A percentile compares a stretch with the other conserved stretches of the same genome.
Conservation (phyloP, 23 tunicate genomes). For the Pegea sp. region DNA sequence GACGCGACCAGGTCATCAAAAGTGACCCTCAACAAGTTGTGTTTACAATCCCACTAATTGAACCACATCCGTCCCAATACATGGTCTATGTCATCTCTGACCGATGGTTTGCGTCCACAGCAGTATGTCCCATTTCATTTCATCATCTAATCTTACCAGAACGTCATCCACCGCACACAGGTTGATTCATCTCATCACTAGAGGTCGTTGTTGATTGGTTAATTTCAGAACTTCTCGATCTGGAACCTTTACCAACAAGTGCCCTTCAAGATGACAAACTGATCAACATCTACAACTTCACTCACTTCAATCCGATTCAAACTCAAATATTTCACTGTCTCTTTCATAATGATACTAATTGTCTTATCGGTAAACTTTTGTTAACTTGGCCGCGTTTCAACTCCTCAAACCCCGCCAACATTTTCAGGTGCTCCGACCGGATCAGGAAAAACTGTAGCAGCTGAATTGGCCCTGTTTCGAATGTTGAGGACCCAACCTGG, state of each 20-base stretch:
- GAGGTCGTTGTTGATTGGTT: not conserved
- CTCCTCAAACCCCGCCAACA: not conserved
- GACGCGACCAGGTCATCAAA: constrained; percentile 40
- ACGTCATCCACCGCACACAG: constrained; percentile 95
- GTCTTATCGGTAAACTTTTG: constrained; percentile 36
- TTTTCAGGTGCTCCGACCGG: constrained; percentile 86
- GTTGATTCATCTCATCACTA: constrained; percentile 6
- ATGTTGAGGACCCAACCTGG: constrained; percentile 82
- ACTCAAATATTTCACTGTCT: constrained; percentile 95
- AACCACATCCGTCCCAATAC: constrained; percentile 86
- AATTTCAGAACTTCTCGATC: constrained; percentile 57
- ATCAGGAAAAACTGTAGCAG: constrained; percentile 87
- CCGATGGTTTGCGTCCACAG: constrained; percentile 78
- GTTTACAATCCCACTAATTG: constrained; percentile 83
- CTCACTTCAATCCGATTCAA: constrained; percentile 99
- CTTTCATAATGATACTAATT: constrained; percentile 72
- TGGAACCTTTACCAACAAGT: constrained; percentile 77
- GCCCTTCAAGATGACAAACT: constrained; percentile 55
- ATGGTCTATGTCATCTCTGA: constrained; percentile 86
- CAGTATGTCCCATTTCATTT: constrained; percentile 80
- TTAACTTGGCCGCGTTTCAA: not conserved
- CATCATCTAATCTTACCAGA: constrained; percentile 83
- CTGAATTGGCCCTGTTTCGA: constrained; percentile 63
- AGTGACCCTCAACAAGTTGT: constrained; percentile 34
- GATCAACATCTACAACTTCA: constrained; percentile 63